Evolutionary conservation across 2,888 invertebrate genomes (phyloP), one percentile per base, ranked within the genome.

Genomic region (Oxycera nigricornis): DNA sequence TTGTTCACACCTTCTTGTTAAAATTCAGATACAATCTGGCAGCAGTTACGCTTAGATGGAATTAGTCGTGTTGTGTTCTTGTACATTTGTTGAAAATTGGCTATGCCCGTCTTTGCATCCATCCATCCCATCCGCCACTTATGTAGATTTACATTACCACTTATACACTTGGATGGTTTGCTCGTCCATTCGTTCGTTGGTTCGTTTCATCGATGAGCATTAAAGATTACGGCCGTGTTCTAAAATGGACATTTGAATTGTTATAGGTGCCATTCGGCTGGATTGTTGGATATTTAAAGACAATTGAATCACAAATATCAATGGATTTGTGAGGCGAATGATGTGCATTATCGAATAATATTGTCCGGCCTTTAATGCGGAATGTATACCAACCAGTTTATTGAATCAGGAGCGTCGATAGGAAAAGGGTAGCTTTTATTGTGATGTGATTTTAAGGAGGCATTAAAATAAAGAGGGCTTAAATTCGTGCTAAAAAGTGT

Each of bases 1-100:
- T 50, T 68, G 68, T 68, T 68, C 68, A 68, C 68, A 68, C 68
- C 68, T 68, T 50, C 68, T 46, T 68, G 68, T 68, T 50, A 68
- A 46, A 68, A 68, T 46, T 68, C 68, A 68, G 28, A 46, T 50
- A 68, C 68, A 68, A 50, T 30, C 68, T 26, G 17, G 28, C 41
- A 50, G 28, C 50, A 68, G 46, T 68, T 50, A 28, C 68, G 50
- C 50, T 50, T 50, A 68, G 46, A 68, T 17, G 50, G 50, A 68
- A 62, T 62, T 62, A 62, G 31, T 35, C 61, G 35, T 35, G 61
- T 62, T 50, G n/a, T n/a, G n/a, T n/a, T 28, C 61, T 62, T 35
- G 35, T 62, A n/a, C 14, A 20, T 7, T 39, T 22, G 55, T n/a
- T n/a, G n/a, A n/a, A n/a, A n/a, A n/a, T n/a, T n/a, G n/a, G n/a